These are phyloP conservation scores for Papilio elwesi DNA, from an alignment of 2,888 invertebrate species.

Conservation along the genomic window DNA sequence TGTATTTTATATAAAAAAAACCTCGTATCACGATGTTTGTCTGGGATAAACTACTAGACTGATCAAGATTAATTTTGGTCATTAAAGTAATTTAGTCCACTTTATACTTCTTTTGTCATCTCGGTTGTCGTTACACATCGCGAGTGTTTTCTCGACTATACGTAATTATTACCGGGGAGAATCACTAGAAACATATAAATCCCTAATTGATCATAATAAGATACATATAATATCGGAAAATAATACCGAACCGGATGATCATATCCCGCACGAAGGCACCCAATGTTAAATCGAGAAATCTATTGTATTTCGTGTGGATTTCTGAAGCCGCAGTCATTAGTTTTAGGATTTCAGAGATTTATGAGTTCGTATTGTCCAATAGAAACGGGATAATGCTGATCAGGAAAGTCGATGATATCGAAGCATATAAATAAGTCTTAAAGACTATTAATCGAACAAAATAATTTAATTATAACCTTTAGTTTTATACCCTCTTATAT, in stretches of 20 bases:
- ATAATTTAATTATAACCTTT: too few relatives aligned
- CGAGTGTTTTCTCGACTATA: too few relatives aligned
- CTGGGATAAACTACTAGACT: too few relatives aligned
- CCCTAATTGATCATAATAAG: background rate
- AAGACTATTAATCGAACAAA: too few relatives aligned
- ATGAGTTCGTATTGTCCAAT: constrained; percentile 2
- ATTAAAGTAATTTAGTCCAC: too few relatives aligned
- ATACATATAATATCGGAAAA: background rate
- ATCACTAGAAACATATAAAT: background rate
- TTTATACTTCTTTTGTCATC: too few relatives aligned
- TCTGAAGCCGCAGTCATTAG: constrained; percentile 1
- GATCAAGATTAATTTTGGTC: too few relatives aligned
- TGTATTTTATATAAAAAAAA: too few relatives aligned
- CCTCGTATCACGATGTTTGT: too few relatives aligned
- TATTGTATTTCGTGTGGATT: constrained; percentile 13
- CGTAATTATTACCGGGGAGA: too few relatives aligned
- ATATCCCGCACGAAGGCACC: constrained; percentile 24
- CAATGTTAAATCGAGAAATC: constrained; percentile 12
- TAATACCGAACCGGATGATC: constrained; percentile 16
- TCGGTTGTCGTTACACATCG: too few relatives aligned
- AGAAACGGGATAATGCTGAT: background rate
- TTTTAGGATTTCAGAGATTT: background rate
- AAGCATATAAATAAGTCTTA: background rate
- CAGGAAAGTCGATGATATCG: background rate
- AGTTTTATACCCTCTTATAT: too few relatives aligned